A percentile compares a stretch with the other conserved stretches of the same genome.
phyloP scores from a whole-genome alignment of 1,140 invertebrate species.

The Listronotus bonariensis region DNA sequence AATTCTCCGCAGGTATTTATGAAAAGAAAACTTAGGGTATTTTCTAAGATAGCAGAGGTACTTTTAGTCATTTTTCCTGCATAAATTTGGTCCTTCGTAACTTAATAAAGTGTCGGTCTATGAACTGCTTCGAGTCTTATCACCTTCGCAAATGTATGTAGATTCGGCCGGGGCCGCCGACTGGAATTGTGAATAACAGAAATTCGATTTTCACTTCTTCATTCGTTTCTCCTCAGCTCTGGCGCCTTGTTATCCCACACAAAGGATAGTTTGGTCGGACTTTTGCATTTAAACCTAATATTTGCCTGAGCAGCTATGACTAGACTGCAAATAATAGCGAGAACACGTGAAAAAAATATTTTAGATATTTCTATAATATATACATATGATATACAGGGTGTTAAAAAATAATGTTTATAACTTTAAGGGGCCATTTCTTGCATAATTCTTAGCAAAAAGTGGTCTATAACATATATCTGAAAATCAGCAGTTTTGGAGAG shows the following conservation, averaged over 20 bases:
- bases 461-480: too few species aligned
- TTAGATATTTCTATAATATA: too few species aligned
- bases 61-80: constrained; percentile 22
- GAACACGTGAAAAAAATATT: too few species aligned
- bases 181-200: constrained; percentile 51
- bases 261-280: constrained; percentile 50
- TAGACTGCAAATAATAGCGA: constrained; percentile 26
- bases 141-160: constrained; percentile 52
- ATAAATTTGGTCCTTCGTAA: constrained; percentile 36
- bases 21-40: too few species aligned
- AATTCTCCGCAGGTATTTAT: too few species aligned
- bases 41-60: constrained; percentile 7
- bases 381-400: too few species aligned
- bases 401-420: too few species aligned
- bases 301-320: constrained; percentile 42
- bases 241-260: constrained; percentile 46
- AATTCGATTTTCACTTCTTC: constrained; percentile 54
- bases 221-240: constrained; percentile 33
- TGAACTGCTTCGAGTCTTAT: constrained; percentile 45
- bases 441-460: too few species aligned
- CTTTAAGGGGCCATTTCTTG: too few species aligned
- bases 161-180: constrained; percentile 44
- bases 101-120: constrained; percentile 45
- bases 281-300: constrained; percentile 49
- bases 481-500: too few species aligned